These are phyloP conservation scores for Drosophila sturtevanti DNA, from an alignment of 1,140 invertebrate species.

Conservation along the genomic window DNA sequence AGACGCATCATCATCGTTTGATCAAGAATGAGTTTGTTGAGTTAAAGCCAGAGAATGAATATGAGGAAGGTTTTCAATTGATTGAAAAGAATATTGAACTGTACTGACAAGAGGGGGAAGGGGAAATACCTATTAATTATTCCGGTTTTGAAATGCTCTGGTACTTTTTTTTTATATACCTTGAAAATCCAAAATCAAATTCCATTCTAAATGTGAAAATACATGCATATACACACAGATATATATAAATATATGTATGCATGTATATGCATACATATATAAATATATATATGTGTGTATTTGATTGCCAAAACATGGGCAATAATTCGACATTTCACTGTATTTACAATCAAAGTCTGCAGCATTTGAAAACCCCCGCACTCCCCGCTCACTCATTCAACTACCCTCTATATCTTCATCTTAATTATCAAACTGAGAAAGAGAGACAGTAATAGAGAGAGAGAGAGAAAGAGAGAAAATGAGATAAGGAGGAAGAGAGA, in stretches of 20 bases:
- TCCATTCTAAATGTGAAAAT: slow-evolving; percentile 5
- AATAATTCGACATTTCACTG: neutral
- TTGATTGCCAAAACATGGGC: slow-evolving; percentile 1
- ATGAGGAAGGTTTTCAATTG: slow-evolving; percentile 51
- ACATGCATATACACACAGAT: neutral
- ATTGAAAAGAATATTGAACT: slow-evolving; percentile 70
- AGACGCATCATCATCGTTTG: slow-evolving; percentile 36
- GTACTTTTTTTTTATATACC: neutral
- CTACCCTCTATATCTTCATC: slow-evolving; percentile 1
- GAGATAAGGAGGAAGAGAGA: neutral
- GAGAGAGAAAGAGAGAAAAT: neutral
- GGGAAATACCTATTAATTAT: neutral
- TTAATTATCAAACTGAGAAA: neutral
- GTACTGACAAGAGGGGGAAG: slow-evolving; percentile 36
- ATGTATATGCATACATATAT: neutral
- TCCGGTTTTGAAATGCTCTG: slow-evolving; percentile 34
- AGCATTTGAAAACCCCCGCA: slow-evolving; percentile 53
- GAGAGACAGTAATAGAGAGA: neutral
- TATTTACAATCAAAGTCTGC: slow-evolving; percentile 40
- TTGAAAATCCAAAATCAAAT: neutral
- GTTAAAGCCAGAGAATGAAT: slow-evolving; percentile 44
- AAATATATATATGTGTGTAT: too few species aligned
- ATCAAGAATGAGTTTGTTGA: slow-evolving; percentile 60
- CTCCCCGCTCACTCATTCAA: neutral
- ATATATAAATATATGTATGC: too few species aligned